Evolutionary conservation across 1,140 invertebrate species (phyloP), one percentile per base, ranked within the genome.

Genomic region (Chrysomallon squamiferum): DNA sequence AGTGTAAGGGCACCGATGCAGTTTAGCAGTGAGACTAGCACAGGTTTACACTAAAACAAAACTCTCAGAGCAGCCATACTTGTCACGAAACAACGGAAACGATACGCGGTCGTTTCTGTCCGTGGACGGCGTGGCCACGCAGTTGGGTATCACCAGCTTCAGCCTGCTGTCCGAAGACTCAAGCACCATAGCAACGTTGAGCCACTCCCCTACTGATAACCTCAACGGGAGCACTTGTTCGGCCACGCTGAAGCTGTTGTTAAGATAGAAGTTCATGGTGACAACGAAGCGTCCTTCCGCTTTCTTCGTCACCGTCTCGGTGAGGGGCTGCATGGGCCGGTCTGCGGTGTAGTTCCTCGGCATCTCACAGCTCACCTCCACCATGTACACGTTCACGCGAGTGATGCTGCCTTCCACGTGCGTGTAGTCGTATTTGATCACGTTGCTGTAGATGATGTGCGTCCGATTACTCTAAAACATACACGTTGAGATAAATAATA

Each of bases 401-500:
- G 68, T 71, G 45, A 79, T 76, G 30, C 52, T 13, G 1, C 65
- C 66, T 15, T 67, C 65, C 11, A 38, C 35, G 2, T 38, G 45
- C 0, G 79, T 80, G 29, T 71, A 71, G 20, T 73, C 65, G 38
- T 81, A 76, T 13, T 68, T 64, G 22, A 84, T 62, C 1, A 61
- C 65, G 52, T 78, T 80, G 41, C 29, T 59, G 66, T 82, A 84
- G 20, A 77, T 59, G n/a, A 84, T 76, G 59, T 81, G 74, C 0
- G 75, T 71, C 3, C 54, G 62, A 52, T 84, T 84, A 27, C 45
- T 35, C 80, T 82, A 72, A 30, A 71, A 69, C 65, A 59, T 35
- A 58, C 1, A 15, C 20, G 3, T 5, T 56, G 5, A 47, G 9
- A 6, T 22, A 47, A 47, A 0, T 47, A 7, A 27, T 11, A 43